Evolutionary conservation across 2,888 invertebrate species (phyloP), one percentile per base, ranked within the genome.

Genomic region (Lasioglossum vierecki): DNA sequence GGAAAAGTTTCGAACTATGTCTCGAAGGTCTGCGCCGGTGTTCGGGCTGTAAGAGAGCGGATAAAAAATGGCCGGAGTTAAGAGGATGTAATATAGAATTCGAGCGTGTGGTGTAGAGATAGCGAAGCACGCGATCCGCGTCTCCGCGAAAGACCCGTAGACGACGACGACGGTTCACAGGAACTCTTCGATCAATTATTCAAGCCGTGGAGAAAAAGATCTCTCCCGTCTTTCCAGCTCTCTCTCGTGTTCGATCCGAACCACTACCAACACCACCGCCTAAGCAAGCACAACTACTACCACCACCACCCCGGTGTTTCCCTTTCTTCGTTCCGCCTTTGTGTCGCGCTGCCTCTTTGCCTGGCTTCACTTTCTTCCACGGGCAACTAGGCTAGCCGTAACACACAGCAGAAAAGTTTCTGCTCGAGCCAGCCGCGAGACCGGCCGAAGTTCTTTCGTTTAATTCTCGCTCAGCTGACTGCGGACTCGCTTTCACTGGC

Each of bases 391-490:
- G 88, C 86, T 88, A 88, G 84, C 83, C 82, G 88, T 85, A 85
- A 84, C 88, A 86, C 87, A 80, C 74, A 39, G 77, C 79, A 72
- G 82, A 90, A 88, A 88, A 88, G 88, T 90, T 90, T 89, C 71
- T 76, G 68, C 68, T 53, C 76, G 76, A 57, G 68, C 71, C 75
- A 76, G 75, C 49, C 78, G 71, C 80, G 80, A 87, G 80, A 73
- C 49, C 39, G 60, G 49, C 79, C 86, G 41, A 88, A 89, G 77
- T 89, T 90, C 83, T 85, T 86, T 78, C 75, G 79, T 77, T 88
- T 84, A 88, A 84, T 87, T 88, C 84, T 82, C 86, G 87, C 80
- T 86, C 90, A 89, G 89, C 88, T 90, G 90, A 90, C 86, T 88
- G 71, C 71, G 72, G 78, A 39, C 78, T 86, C 81, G 89, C 89